phyloP scores from a whole-genome alignment of 2,797 vertebrate species.

The Cuculus canorus region DNA sequence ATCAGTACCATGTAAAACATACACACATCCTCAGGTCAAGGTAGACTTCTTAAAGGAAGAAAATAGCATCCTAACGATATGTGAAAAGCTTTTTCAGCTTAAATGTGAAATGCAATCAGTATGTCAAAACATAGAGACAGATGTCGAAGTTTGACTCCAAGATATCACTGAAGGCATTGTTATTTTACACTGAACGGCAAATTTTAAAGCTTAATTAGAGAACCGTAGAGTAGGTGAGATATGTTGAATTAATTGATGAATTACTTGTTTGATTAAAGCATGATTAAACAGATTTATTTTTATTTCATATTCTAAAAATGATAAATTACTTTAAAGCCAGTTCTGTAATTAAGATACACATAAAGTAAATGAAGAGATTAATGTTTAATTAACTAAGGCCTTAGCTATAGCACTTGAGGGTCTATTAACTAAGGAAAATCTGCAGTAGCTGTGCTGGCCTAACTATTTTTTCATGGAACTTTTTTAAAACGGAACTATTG shows the following conservation, averaged over 20 bases:
- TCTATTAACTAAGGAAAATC: conserved; percentile 7
- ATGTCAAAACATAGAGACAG: background rate
- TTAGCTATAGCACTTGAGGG: conserved; percentile 7
- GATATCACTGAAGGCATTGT: background rate
- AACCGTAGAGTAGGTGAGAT: background rate
- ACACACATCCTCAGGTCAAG: background rate
- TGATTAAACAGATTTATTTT: conserved; percentile 68
- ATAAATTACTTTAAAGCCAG: conserved; percentile 53
- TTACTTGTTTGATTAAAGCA: conserved; percentile 58
- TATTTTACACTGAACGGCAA: conserved; percentile 1
- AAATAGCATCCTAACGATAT: background rate
- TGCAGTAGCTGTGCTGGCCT: background rate
- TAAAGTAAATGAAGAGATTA: conserved; percentile 59
- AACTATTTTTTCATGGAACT: background rate
- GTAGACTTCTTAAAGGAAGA: background rate
- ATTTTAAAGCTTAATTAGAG: conserved; percentile 27
- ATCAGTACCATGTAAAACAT: background rate
- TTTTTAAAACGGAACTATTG: background rate
- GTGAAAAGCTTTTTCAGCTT: background rate
- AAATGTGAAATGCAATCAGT: background rate
- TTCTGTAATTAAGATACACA: conserved; percentile 46
- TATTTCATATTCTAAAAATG: conserved; percentile 58
- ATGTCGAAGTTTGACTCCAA: background rate
- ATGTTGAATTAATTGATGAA: conserved; percentile 50
- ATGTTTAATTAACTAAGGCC: conserved; percentile 50